Percentiles rank a stretch among this genome's conserved stretches.
Conservation (phyloP, 2,888 invertebrate genomes). For the Plagodis pulveraria region DNA sequence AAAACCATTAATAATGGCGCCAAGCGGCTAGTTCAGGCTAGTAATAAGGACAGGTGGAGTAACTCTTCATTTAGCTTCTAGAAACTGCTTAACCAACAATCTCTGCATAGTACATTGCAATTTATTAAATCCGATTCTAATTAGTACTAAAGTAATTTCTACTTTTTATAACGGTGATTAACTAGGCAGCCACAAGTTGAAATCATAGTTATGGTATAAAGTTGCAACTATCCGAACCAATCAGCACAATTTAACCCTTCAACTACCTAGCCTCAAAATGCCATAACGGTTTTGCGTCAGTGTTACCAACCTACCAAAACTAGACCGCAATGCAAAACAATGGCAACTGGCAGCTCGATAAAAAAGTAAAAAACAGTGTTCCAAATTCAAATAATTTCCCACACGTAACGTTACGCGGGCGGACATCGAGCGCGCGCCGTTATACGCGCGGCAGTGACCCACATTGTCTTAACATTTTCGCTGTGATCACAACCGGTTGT, state of each 20-base stretch:
- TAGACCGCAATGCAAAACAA: slow-evolving; percentile 77
- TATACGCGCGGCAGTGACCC: slow-evolving; percentile 83
- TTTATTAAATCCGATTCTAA: too few species aligned
- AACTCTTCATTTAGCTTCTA: background rate
- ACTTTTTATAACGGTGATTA: background rate
- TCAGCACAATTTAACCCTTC: slow-evolving; percentile 17
- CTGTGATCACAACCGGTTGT: slow-evolving; percentile 60
- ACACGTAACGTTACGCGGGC: slow-evolving; percentile 85
- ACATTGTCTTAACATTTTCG: slow-evolving; percentile 70
- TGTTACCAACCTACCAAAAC: slow-evolving; percentile 52
- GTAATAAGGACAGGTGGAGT: too few species aligned
- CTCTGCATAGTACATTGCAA: too few species aligned
- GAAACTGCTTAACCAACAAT: background rate
- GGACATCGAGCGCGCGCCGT: slow-evolving; percentile 80
- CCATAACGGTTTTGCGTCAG: slow-evolving; percentile 51
- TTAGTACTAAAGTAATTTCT: background rate
- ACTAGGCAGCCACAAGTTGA: slow-evolving; percentile 4
- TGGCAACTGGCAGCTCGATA: slow-evolving; percentile 67
- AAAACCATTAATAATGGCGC: too few species aligned
- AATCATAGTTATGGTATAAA: background rate
- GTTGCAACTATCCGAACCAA: slow-evolving; percentile 8
- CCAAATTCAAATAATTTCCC: slow-evolving; percentile 85
- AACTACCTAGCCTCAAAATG: slow-evolving; percentile 35
- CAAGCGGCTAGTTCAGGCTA: too few species aligned
- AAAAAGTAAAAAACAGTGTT: slow-evolving; percentile 73